A percentile compares a stretch with the other conserved stretches of the same genome.
Conservation (phyloP, 2,113 vertebrate genomes). For the Lasiurus borealis region DNA sequence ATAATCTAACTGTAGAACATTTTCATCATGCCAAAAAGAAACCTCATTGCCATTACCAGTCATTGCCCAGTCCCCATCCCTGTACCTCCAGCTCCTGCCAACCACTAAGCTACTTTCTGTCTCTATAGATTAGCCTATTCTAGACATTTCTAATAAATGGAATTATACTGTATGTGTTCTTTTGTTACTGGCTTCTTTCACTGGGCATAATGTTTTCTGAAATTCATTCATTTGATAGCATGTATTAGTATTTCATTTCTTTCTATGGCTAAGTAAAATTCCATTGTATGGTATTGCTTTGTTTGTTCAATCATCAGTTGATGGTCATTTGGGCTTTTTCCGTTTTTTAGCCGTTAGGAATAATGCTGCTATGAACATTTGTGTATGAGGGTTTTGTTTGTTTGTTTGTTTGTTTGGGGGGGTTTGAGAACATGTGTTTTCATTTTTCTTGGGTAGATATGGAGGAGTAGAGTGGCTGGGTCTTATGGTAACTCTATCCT, state of each 20-base stretch:
- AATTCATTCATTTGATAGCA: neutral
- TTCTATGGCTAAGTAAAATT: neutral
- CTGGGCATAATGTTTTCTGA: neutral
- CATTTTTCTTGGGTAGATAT: neutral
- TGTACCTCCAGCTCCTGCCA: neutral
- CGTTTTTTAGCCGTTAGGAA: neutral
- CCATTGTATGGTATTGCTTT: neutral
- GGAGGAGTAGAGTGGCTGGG: neutral
- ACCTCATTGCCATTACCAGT: neutral
- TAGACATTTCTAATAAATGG: neutral
- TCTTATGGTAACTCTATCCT: neutral
- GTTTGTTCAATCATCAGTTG: neutral
- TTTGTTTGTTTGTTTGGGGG: neutral
- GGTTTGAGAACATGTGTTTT: neutral
- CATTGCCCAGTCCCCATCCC: neutral
- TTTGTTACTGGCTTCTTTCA: neutral
- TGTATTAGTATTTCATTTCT: neutral
- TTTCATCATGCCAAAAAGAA: neutral
- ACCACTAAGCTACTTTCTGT: neutral
- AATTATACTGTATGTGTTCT: neutral
- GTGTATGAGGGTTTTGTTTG: neutral
- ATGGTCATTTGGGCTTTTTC: neutral
- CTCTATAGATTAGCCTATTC: neutral
- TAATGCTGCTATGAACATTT: neutral
- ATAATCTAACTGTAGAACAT: neutral